These are phyloP conservation scores for Thereva nobilitata DNA, from an alignment of 2,888 invertebrate species.

Conservation along the genomic window DNA sequence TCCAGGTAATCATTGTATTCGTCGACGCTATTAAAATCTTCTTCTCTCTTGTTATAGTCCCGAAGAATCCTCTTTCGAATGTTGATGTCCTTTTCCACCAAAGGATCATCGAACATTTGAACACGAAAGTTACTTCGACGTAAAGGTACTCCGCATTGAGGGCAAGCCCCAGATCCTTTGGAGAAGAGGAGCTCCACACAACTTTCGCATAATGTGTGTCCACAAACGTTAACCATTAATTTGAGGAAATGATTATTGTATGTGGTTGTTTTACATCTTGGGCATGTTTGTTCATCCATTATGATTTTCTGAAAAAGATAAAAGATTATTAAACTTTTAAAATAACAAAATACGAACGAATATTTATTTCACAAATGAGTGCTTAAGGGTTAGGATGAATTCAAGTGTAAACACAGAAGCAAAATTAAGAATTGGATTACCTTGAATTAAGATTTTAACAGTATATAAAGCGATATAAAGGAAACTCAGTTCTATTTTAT, in stretches of 20 bases:
- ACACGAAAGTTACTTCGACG: conserved; percentile 88
- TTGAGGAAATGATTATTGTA: conserved; percentile 95
- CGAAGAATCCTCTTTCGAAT: conserved; percentile 85
- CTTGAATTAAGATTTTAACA: too few species aligned
- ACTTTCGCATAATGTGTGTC: conserved; percentile 96
- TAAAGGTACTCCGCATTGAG: conserved; percentile 88
- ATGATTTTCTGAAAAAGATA: neutral
- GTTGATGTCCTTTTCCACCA: conserved; percentile 97
- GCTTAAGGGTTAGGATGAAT: too few species aligned
- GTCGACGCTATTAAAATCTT: conserved; percentile 80
- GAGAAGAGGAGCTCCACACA: conserved; percentile 95
- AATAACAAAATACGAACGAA: too few species aligned
- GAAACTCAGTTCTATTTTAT: too few species aligned
- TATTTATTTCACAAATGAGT: too few species aligned
- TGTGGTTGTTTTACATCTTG: conserved; percentile 95
- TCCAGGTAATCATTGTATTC: conserved; percentile 98
- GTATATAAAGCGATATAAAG: too few species aligned
- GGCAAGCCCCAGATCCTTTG: conserved; percentile 95
- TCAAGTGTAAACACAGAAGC: too few species aligned
- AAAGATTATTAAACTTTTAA: neutral
- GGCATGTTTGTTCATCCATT: conserved; percentile 64
- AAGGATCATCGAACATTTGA: conserved; percentile 94
- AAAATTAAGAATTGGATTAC: too few species aligned
- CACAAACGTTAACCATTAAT: conserved; percentile 97
- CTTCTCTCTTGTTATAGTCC: conserved; percentile 94